Percentiles rank a stretch among this genome's conserved stretches.
phyloP scores from a whole-genome alignment of 2,888 invertebrate species.

The Sminthurinus aureus region DNA sequence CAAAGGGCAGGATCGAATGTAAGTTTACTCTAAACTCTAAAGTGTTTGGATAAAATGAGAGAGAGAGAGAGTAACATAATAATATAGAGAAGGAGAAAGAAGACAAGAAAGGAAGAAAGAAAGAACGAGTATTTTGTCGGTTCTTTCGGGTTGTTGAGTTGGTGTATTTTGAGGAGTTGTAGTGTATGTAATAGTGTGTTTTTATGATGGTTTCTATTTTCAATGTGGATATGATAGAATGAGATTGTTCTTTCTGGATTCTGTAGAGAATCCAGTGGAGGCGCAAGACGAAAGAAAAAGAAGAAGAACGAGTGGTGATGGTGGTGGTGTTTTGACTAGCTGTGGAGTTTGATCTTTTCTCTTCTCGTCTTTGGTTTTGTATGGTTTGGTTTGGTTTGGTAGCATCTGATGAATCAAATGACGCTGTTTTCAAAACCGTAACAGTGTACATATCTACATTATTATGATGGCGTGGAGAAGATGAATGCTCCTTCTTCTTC shows the following conservation, averaged over 20 bases:
- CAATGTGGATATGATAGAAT: slow-evolving; percentile 6
- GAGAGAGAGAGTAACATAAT: background rate
- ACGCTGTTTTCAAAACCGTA: slow-evolving; percentile 42
- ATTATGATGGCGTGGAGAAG: slow-evolving; percentile 35
- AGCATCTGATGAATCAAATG: slow-evolving; percentile 46
- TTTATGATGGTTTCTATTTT: background rate
- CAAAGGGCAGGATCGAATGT: slow-evolving; percentile 5
- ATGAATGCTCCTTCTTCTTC: slow-evolving; percentile 25
- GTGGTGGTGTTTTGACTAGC: no score
- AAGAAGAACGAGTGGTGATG: background rate
- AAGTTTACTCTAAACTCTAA: background rate
- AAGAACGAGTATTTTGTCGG: slow-evolving; percentile 11
- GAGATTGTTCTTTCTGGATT: background rate
- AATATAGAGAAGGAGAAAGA: background rate
- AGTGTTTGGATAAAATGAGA: background rate
- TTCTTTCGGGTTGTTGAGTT: slow-evolving; percentile 9
- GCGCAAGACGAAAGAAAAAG: background rate
- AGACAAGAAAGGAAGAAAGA: background rate
- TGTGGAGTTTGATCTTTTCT: no score
- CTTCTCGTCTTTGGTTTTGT: no score
- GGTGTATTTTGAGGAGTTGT: slow-evolving; percentile 4
- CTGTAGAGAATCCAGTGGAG: background rate
- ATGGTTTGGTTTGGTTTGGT: slow-evolving; percentile 7
- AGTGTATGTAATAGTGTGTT: background rate
- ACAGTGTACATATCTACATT: slow-evolving; percentile 33